Evolutionary conservation across 2,113 vertebrate species (phyloP).

Genomic region (Nematolebias whitei): DNA sequence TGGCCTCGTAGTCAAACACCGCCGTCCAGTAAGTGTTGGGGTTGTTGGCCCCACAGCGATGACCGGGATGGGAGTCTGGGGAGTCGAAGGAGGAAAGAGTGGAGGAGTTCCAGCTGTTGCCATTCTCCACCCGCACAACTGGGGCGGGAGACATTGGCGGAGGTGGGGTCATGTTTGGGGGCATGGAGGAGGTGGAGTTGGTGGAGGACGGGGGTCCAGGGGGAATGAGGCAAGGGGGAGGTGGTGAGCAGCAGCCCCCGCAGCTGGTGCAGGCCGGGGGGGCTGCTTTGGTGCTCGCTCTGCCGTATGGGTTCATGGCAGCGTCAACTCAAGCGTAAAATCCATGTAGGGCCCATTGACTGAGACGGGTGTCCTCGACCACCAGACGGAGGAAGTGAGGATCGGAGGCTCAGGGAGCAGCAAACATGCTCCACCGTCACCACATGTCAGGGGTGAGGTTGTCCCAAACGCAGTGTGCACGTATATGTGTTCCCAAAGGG

Average conservation of each 20-base stretch:
- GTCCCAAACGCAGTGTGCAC: constrained; percentile 54
- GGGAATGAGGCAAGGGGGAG: constrained; percentile 66
- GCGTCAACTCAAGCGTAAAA: constrained; percentile 75
- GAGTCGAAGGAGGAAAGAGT: constrained; percentile 72
- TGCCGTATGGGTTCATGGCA: constrained; percentile 80
- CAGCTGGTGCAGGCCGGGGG: constrained; percentile 78
- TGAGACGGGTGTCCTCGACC: constrained; percentile 59
- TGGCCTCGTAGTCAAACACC: constrained; percentile 91
- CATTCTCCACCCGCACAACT: constrained; percentile 73
- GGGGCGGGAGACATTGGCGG: constrained; percentile 62
- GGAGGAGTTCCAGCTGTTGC: constrained; percentile 80
- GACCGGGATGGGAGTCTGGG: constrained; percentile 72
- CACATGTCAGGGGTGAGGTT: constrained; percentile 48
- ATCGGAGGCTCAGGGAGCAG: constrained; percentile 60
- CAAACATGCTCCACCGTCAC: constrained; percentile 53
- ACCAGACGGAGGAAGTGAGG: constrained; percentile 40
- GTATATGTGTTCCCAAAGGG: constrained; percentile 63
- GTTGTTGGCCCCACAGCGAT: constrained; percentile 49
- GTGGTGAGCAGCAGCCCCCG: constrained; percentile 77
- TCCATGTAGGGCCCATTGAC: constrained; percentile 79
- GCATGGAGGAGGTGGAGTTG: constrained; percentile 59
- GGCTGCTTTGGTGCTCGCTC: constrained; percentile 65
- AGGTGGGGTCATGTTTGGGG: constrained; percentile 63
- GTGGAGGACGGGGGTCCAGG: constrained; percentile 52
- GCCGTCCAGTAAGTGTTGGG: constrained; percentile 86